Base-by-base conservation (phyloP, 1,140 invertebrate species). In the Diachasma alloeum region DNA sequence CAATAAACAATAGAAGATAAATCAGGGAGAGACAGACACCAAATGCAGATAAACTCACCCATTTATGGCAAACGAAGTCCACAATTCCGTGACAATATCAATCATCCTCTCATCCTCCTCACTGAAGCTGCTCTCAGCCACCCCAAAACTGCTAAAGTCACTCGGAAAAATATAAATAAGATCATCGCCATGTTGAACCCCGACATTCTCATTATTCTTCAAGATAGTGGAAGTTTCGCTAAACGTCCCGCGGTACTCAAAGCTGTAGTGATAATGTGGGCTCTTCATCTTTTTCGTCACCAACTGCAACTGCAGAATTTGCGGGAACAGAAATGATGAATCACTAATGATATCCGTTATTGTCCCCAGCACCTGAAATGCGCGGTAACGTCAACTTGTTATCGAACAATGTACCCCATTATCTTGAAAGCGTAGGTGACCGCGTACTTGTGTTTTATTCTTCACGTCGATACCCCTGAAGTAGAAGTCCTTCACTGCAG, bases 151-250 rank as follows among this genome's bases (percentile, higher is more conserved):
- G 48, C 15, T 53, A 15, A 2, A 53, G 13, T 59, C 42, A 4
- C 4, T 19, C 15, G 76, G 76, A 46, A 76, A 80, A 17, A 76
- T 13, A 63, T 80, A 80, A 39, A 76, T 76, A 39, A 80, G 66
- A n/a, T 80, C 79, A 37, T 80, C 79, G 2, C n/a, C 37, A 75
- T 80, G 79, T 31, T 39, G 36, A 4, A 78, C 74, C 42, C 79
- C 79, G 39, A 80, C 17, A 17, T 80, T 72, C 4, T 66, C 36
- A 56, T 78, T 76, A 26, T 42, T 44, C 3, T 69, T 59, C 13
- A 76, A 42, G n/a, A 74, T 4, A 2, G 9, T 0, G 3, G 63
- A 24, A 4, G 79, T 78, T 42, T 67, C 56, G 42, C 79, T 80
- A 22, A 42, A 74, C 1, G 73, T 76, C 31, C 79, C 79, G 9